Conservation (phyloP, 1,140 invertebrate species). For the Pristionchus pacificus region DNA sequence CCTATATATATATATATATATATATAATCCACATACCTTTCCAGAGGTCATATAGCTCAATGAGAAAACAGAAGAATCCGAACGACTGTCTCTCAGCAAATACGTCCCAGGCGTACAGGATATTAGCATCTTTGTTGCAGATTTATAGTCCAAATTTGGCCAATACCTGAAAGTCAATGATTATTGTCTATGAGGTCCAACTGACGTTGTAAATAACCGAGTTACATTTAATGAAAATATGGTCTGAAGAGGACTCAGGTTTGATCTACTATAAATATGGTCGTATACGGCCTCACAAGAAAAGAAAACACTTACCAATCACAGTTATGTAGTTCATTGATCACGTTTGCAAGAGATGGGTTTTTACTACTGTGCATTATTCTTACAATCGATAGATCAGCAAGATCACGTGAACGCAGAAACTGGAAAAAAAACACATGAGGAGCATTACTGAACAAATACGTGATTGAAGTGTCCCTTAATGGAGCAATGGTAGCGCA, state of each 20-base stretch:
- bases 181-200: neutral
- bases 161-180: slow-evolving; percentile 58
- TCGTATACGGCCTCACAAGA: neutral
- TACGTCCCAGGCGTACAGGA: slow-evolving; percentile 61
- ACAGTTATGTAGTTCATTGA: neutral
- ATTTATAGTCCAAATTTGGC: slow-evolving; percentile 60
- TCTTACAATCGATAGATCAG: too few species aligned
- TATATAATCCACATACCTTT: slow-evolving; percentile 1
- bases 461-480: too few species aligned
- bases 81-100: slow-evolving; percentile 61
- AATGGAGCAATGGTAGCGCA: too few species aligned
- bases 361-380: too few species aligned
- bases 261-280: too few species aligned
- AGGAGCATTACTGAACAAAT: too few species aligned
- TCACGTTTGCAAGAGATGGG: too few species aligned
- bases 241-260: too few species aligned
- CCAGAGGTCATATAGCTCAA: slow-evolving; percentile 59
- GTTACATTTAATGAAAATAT: too few species aligned
- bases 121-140: slow-evolving; percentile 58
- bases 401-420: too few species aligned
- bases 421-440: too few species aligned
- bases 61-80: slow-evolving; percentile 61
- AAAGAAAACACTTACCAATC: neutral
- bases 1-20: slow-evolving; percentile 57
- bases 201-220: too few species aligned